These are phyloP conservation scores for Tethea ocularis DNA, from an alignment of 2,888 invertebrate genomes.

Conservation along the genomic window DNA sequence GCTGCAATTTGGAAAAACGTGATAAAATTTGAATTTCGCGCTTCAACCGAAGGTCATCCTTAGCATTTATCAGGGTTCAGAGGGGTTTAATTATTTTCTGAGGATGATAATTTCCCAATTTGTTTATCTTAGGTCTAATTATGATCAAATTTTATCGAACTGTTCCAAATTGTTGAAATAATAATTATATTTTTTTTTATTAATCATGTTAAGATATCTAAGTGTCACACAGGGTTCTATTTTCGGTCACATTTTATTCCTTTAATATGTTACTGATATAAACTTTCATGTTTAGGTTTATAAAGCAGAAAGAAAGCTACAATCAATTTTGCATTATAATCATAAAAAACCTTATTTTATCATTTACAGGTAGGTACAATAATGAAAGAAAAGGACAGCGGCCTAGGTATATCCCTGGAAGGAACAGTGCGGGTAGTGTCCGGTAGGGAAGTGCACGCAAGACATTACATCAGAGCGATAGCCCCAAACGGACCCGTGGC, in stretches of 20 bases:
- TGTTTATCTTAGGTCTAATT: background rate
- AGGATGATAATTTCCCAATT: too few species aligned
- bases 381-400: slow-evolving; percentile 91
- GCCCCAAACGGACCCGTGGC: slow-evolving; percentile 95
- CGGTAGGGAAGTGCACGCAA: slow-evolving; percentile 93
- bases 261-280: background rate
- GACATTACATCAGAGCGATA: slow-evolving; percentile 96
- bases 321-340: too few species aligned
- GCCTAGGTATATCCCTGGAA: slow-evolving; percentile 95
- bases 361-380: slow-evolving; percentile 90
- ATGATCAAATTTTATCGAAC: background rate
- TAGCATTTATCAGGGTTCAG: too few species aligned
- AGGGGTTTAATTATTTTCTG: too few species aligned
- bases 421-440: slow-evolving; percentile 95
- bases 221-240: background rate
- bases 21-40: too few species aligned
- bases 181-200: too few species aligned
- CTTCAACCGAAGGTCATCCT: too few species aligned
- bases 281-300: too few species aligned
- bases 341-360: too few species aligned
- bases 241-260: background rate
- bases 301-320: too few species aligned
- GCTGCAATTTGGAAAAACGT: too few species aligned
- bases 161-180: background rate
- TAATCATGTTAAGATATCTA: too few species aligned